phyloP scores from a whole-genome alignment of 2,888 invertebrate species.

The Phasia obesa region DNA sequence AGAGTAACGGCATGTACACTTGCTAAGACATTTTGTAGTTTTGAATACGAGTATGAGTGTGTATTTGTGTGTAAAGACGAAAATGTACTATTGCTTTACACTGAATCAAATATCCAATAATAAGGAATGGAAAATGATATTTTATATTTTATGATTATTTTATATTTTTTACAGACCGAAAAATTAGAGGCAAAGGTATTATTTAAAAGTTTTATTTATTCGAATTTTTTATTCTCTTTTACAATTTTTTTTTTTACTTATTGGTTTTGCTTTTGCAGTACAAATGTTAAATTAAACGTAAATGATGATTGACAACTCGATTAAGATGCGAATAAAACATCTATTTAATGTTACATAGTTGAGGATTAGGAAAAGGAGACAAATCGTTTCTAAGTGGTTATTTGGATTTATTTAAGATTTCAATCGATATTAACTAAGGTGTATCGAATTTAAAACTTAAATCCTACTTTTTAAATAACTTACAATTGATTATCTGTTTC shows the following conservation, averaged over 20 bases:
- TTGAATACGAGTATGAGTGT: not conserved
- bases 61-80: not conserved
- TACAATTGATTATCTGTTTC: too few relatives aligned
- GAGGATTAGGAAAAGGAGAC: too few relatives aligned
- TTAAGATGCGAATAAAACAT: too few relatives aligned
- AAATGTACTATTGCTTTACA: not conserved
- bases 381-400: too few relatives aligned
- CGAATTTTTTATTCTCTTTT: conserved; percentile 17
- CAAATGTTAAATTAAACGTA: conserved; percentile 52
- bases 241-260: not conserved
- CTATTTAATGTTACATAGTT: too few relatives aligned
- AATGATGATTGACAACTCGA: conserved; percentile 58
- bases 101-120: not conserved
- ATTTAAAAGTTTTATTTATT: conserved; percentile 16
- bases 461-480: too few relatives aligned
- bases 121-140: conserved; percentile 40
- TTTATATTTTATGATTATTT: conserved; percentile 58
- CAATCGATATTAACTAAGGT: too few relatives aligned
- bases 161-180: conserved; percentile 34
- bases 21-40: not conserved
- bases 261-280: too few relatives aligned
- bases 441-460: too few relatives aligned
- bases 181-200: conserved; percentile 16
- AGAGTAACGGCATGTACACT: not conserved
- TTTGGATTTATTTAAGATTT: too few relatives aligned